These are phyloP conservation scores for Notamacropus eugenii DNA, from an alignment of 2,797 vertebrate genomes.

Conservation along the genomic window DNA sequence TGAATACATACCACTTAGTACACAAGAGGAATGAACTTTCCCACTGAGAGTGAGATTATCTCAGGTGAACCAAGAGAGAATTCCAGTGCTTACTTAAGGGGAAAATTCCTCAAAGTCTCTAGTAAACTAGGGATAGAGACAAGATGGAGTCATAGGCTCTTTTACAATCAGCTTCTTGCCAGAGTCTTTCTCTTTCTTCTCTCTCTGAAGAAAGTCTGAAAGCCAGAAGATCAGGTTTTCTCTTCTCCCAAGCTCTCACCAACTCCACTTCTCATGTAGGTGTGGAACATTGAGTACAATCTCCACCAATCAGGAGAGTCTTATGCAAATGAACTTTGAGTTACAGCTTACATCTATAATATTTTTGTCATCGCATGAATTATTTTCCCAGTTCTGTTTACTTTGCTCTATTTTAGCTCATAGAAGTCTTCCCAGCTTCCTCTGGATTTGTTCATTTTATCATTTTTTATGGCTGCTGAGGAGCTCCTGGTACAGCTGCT, in stretches of 20 bases:
- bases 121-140: background rate
- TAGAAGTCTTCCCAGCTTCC: background rate
- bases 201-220: background rate
- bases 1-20: background rate
- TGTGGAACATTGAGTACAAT: background rate
- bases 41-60: background rate
- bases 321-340: background rate
- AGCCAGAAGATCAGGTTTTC: background rate
- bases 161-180: background rate
- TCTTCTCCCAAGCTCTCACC: background rate
- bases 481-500: background rate
- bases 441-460: background rate
- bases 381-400: background rate
- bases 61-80: background rate
- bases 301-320: background rate
- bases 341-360: background rate
- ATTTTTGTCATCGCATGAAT: background rate
- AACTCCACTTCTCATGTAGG: background rate
- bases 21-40: background rate
- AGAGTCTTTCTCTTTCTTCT: background rate
- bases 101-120: background rate
- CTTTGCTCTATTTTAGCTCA: background rate
- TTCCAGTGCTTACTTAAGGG: background rate
- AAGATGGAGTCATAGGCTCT: background rate
- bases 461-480: background rate